These are phyloP conservation scores for Ptycholaimellus sp. DNA, from an alignment of 2,888 invertebrate genomes.

Conservation along the genomic window DNA sequence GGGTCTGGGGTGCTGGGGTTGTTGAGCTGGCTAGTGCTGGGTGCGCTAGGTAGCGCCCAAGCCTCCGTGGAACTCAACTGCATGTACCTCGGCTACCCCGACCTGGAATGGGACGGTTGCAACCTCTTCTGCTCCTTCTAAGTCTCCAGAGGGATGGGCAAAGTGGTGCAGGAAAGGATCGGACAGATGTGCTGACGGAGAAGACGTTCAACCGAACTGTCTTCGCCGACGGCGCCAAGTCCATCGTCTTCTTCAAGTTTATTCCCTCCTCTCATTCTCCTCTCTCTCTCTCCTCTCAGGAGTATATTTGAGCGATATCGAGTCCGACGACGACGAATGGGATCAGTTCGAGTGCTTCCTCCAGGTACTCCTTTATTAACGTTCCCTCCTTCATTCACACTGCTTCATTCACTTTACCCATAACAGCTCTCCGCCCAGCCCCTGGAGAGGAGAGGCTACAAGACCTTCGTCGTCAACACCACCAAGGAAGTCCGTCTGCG, in stretches of 20 bases:
- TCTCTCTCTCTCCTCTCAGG: no score
- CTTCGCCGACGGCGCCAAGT: slow-evolving; percentile 24
- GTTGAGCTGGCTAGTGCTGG: no score
- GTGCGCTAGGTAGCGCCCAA: no score
- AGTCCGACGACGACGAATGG: slow-evolving; percentile 22
- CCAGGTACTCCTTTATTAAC: slow-evolving; percentile 13
- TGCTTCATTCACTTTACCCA: slow-evolving; percentile 1
- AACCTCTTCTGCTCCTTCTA: no score
- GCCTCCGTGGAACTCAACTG: slow-evolving; percentile 16
- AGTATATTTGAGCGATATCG: no score
- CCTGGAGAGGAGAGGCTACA: slow-evolving; percentile 25
- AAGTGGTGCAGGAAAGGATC: no score
- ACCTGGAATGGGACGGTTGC: slow-evolving; percentile 25
- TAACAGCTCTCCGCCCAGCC: slow-evolving; percentile 25
- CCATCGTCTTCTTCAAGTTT: slow-evolving; percentile 25
- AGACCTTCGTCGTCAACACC: slow-evolving; percentile 25
- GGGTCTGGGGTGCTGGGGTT: no score
- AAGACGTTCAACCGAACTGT: slow-evolving; percentile 26
- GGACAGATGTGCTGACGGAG: slow-evolving; percentile 16
- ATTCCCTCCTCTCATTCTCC: no score
- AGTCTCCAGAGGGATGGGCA: no score
- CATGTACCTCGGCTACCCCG: slow-evolving; percentile 26
- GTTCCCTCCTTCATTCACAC: no score
- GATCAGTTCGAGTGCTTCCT: slow-evolving; percentile 26
- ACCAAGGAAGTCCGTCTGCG: slow-evolving; percentile 21